Evolutionary conservation across 2,113 vertebrate genomes (phyloP).

Genomic region (Recurvirostra avosetta): DNA sequence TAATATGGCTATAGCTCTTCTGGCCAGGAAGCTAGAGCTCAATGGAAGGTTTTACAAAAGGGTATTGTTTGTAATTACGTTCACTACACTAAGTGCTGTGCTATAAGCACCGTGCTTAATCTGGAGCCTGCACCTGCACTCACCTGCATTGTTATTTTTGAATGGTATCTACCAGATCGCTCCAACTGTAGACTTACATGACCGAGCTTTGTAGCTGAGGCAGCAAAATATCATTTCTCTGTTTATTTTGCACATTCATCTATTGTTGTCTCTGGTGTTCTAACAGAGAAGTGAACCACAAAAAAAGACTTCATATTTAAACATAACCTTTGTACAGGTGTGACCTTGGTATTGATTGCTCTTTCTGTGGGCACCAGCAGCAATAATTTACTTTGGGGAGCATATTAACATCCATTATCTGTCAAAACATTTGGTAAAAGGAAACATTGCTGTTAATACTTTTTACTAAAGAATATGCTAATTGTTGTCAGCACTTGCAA

Average conservation of each 20-base stretch:
- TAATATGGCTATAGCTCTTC: not conserved
- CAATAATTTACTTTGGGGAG: not conserved
- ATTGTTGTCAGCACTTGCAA: not conserved
- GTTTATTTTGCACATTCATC: not conserved
- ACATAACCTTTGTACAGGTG: not conserved
- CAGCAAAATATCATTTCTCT: not conserved
- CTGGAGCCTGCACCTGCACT: not conserved
- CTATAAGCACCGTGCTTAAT: not conserved
- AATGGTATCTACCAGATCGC: fast-evolving
- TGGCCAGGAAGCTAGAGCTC: not conserved
- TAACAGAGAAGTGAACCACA: not conserved
- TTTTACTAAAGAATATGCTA: not conserved
- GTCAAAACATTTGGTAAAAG: not conserved
- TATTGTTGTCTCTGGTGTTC: not conserved
- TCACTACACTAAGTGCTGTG: not conserved
- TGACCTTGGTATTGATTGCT: not conserved
- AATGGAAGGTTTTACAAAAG: not conserved
- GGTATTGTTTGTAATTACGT: not conserved
- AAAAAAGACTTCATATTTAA: not conserved
- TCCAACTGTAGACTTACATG: not conserved
- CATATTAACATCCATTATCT: not conserved
- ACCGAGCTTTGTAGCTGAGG: not conserved
- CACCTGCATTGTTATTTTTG: not conserved
- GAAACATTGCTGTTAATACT: not conserved
- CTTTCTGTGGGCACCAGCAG: not conserved